Percentiles rank a stretch among this genome's conserved stretches.
Evolutionary conservation across 2,888 invertebrate species (phyloP).

Genomic region (Thereva unica): DNA sequence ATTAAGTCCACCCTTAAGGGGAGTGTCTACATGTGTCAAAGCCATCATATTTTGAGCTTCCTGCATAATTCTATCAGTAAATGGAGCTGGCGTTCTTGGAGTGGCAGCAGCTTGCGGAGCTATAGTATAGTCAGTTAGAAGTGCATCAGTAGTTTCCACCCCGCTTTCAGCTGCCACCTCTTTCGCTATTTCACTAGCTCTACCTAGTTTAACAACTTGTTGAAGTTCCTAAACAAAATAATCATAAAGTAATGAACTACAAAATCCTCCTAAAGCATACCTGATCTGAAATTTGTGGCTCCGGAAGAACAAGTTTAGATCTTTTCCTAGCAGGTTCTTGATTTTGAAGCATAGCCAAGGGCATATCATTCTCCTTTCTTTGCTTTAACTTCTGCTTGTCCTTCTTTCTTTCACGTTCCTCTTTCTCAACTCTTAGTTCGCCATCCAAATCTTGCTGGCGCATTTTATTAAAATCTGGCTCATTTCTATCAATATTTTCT

Average conservation of each 20-base stretch:
- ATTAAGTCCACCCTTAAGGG: slow-evolving; percentile 93
- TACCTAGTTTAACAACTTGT: slow-evolving; percentile 90
- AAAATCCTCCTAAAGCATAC: slow-evolving; percentile 52
- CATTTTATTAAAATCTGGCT: slow-evolving; percentile 86
- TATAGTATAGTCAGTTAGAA: slow-evolving; percentile 89
- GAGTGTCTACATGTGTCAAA: slow-evolving; percentile 95
- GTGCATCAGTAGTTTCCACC: slow-evolving; percentile 77
- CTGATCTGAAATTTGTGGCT: slow-evolving; percentile 94
- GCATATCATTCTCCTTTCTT: slow-evolving; percentile 94
- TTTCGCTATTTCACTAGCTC: slow-evolving; percentile 87
- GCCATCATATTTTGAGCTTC: slow-evolving; percentile 99
- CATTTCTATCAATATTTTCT: slow-evolving; percentile 85
- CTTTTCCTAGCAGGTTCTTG: slow-evolving; percentile 90
- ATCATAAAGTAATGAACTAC: background rate
- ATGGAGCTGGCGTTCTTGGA: slow-evolving; percentile 85
- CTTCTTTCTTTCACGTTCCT: slow-evolving; percentile 90
- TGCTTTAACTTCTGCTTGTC: slow-evolving; percentile 95
- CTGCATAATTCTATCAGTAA: slow-evolving; percentile 81
- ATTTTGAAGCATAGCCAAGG: slow-evolving; percentile 83
- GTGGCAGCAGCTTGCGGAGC: slow-evolving; percentile 71
- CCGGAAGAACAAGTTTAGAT: slow-evolving; percentile 93
- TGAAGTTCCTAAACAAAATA: slow-evolving; percentile 69
- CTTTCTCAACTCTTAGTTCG: slow-evolving; percentile 85
- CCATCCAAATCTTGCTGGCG: slow-evolving; percentile 93
- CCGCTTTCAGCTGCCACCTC: slow-evolving; percentile 82